Base-by-base conservation (phyloP, 1,140 invertebrate genomes). In the Caenorhabditis briggsae region DNA sequence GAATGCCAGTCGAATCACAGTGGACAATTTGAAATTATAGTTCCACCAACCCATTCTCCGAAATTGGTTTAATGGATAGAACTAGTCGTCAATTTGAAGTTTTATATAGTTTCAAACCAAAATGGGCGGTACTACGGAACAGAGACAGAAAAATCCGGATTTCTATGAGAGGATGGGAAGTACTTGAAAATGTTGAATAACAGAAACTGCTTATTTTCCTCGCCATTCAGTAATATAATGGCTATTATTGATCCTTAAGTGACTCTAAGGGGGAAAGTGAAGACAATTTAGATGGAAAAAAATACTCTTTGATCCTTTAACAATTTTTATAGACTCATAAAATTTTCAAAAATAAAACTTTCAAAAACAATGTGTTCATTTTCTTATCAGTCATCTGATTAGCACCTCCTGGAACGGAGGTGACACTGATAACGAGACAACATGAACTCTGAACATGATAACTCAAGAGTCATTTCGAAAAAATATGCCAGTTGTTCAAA, bases 121-220 rank as follows among this genome's bases (percentile, higher is more conserved):
- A 61, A 61, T 61, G 23, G 59, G 59, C 59, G 59, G 59, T 25
- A 61, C 59, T 11, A 25, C 2, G 2, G n/a, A 58, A 58, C 7
- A 33, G 59, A 23, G 25, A 61, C 59, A 9, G 59, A 61, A 25
- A 33, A 53, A 61, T 61, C 59, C 59, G 59, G 59, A 61, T 61
- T 61, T 61, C 59, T 5, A 61, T 20, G 12, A 23, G 12, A 33
- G 59, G 12, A 61, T 18, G 20, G n/a, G 25, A 61, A 61, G 64
- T 70, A 70, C 64, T 70, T 70, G 64, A 70, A 70, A 70, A 18
- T 70, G 64, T 48, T 70, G 23, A 20, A 58, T 20, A 20, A 61
- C 12, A 25, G 59, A 61, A 61, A 61, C 59, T 33, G 59, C 59
- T 61, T 20, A 61, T 61, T 61, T 61, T 25, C 59, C 12, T 61